Evolutionary conservation across 2,113 vertebrate genomes (phyloP).

Genomic region (Saguinus midas): DNA sequence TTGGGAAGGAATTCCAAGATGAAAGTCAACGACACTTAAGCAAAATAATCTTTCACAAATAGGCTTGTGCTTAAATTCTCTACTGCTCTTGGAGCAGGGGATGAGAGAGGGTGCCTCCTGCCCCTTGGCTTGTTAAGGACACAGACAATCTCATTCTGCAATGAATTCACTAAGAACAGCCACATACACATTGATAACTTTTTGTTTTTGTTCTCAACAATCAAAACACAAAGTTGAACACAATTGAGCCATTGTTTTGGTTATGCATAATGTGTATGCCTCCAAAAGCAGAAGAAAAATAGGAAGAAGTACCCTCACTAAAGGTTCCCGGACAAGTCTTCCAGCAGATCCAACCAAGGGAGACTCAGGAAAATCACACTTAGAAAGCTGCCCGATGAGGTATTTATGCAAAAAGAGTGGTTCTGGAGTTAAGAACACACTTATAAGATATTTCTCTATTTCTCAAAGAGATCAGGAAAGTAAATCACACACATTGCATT

Average conservation of each 20-base stretch:
- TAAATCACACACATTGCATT: slow-evolving; percentile 79
- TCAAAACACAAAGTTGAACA: slow-evolving; percentile 76
- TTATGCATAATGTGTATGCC: slow-evolving; percentile 77
- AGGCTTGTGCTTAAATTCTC: slow-evolving; percentile 78
- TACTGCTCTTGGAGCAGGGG: slow-evolving; percentile 75
- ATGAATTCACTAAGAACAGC: slow-evolving; percentile 60
- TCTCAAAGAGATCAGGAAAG: slow-evolving; percentile 81
- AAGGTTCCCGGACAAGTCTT: slow-evolving; percentile 71
- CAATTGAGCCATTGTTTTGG: slow-evolving; percentile 77
- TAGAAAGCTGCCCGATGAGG: slow-evolving; percentile 82
- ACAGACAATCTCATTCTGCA: not conserved
- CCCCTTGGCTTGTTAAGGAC: slow-evolving; percentile 55
- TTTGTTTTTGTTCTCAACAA: slow-evolving; percentile 37
- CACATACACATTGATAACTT: slow-evolving; percentile 62
- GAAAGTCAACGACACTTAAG: slow-evolving; percentile 70
- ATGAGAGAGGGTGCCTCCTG: slow-evolving; percentile 44
- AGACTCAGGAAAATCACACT: slow-evolving; percentile 77
- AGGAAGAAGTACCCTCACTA: slow-evolving; percentile 76
- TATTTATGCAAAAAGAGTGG: slow-evolving; percentile 83
- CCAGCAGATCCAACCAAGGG: slow-evolving; percentile 67
- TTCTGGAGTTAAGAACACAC: slow-evolving; percentile 82
- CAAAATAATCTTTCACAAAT: slow-evolving; percentile 77
- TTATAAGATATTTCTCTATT: slow-evolving; percentile 73
- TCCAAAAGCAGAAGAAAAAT: slow-evolving; percentile 78
- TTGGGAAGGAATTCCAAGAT: slow-evolving; percentile 67